Evolutionary conservation across 1,140 invertebrate genomes (phyloP), one percentile per base, ranked within the genome.

Genomic region (Andrena cerasifolii): DNA sequence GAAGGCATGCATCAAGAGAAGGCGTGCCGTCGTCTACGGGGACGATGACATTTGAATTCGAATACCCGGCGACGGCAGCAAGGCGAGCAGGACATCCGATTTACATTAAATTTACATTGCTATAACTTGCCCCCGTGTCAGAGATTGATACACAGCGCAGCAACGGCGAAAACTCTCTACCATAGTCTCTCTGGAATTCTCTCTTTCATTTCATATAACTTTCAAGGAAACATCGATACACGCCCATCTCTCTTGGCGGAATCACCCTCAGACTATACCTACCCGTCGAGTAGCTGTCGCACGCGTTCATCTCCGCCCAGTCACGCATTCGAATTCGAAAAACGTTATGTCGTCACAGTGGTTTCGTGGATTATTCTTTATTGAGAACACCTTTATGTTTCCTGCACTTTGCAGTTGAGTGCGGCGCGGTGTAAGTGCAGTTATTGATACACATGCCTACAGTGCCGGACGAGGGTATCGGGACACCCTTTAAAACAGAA

Each of bases 91-190:
- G 71, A 75, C 33, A 63, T 68, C 54, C 72, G 72, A 79, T 79
- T 79, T 79, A 76, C 78, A 79, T 79, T 61, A 67, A 51, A 79
- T 79, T 79, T 79, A 79, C 78, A 79, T 79, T 62, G 72, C 72
- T 66, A 79, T 79, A 76, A 76, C 53, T 47, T 31, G 33, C 2
- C 62, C 53, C 18, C 53, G 24, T 8, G 45, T 53, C 43, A 28
- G 63, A 77, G 66, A 61, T 77, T 71, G 75, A 71, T 71, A 53
- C 43, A 40, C n/a, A 5, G 36, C 59, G 4, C 18, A 28, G 28
- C 2, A 3, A 3, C 10, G 24, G 33, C 5, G 24, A 24, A 67
- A 47, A n/a, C n/a, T 18, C 26, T 16, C 1, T 21, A 6, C 0
- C 14, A 16, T 12, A 14, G 10, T 51, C 56, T 62, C 36, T 2